Conservation (phyloP, 1,140 invertebrate species). For the Xylocopa sonorina region DNA sequence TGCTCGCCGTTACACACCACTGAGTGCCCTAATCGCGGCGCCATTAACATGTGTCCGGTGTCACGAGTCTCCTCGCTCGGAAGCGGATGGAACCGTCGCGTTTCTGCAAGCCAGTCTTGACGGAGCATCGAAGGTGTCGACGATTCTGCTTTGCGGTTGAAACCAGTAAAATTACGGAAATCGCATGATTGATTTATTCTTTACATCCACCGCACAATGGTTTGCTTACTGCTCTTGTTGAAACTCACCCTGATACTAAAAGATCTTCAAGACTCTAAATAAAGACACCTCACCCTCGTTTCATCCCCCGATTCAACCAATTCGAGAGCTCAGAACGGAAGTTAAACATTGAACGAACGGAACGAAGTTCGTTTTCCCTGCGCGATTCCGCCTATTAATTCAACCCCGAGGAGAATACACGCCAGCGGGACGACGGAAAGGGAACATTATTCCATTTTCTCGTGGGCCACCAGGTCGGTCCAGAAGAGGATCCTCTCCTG, state of each 20-base stretch:
- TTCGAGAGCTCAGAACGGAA: not conserved
- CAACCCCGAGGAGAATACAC: not conserved
- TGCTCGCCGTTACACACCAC: slow-evolving; percentile 51
- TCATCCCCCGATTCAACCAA: too few relatives aligned
- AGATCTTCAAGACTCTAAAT: not conserved
- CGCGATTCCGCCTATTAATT: not conserved
- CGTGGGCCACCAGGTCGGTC: not conserved
- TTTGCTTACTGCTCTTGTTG: not conserved
- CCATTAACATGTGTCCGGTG: slow-evolving; percentile 56
- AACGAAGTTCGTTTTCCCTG: too few relatives aligned
- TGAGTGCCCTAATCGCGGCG: slow-evolving; percentile 63
- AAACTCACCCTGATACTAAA: not conserved
- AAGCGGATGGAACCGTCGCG: slow-evolving; percentile 5
- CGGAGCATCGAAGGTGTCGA: not conserved
- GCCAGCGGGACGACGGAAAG: not conserved
- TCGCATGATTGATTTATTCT: not conserved
- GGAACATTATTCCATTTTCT: not conserved
- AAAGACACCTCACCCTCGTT: not conserved
- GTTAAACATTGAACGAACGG: not conserved
- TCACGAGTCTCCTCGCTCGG: slow-evolving; percentile 27
- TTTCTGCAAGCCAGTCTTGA: not conserved
- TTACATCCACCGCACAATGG: too few relatives aligned
- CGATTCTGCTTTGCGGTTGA: not conserved
- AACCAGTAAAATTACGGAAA: too few relatives aligned
- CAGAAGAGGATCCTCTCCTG: slow-evolving; percentile 14